phyloP scores from a whole-genome alignment of 2,888 invertebrate genomes.

The Acanthosepion lycidas region DNA sequence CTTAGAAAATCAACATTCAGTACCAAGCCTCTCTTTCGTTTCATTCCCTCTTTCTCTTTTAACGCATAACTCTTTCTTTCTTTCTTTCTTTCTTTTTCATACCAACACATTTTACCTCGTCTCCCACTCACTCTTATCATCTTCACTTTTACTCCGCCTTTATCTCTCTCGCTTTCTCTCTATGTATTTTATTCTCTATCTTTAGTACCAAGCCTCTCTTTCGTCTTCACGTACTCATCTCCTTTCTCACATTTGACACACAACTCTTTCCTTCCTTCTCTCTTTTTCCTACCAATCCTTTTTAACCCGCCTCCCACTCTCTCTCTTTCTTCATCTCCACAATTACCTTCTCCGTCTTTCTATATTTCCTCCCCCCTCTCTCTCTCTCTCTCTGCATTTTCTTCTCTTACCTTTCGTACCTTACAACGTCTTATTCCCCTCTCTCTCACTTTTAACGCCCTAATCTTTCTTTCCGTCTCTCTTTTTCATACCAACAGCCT shows the following conservation, averaged over 20 bases:
- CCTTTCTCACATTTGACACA: not conserved
- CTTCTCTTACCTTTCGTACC: not conserved
- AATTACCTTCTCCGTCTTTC: not conserved
- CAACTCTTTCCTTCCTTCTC: not conserved
- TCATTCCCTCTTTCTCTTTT: too few species aligned
- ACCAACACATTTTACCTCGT: too few species aligned
- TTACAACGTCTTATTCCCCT: not conserved
- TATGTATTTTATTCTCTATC: not conserved
- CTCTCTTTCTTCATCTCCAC: not conserved
- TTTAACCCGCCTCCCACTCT: not conserved
- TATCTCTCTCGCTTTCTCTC: not conserved
- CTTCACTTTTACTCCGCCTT: not conserved
- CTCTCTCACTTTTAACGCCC: not conserved
- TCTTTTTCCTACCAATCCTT: not conserved
- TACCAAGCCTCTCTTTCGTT: too few species aligned
- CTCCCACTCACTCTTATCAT: too few species aligned
- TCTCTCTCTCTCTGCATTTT: not conserved
- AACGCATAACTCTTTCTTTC: too few species aligned
- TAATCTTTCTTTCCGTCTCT: not conserved
- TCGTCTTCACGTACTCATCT: not conserved
- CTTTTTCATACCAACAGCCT: not conserved
- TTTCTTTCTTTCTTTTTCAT: too few species aligned
- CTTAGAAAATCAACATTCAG: too few species aligned
- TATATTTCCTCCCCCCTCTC: not conserved
- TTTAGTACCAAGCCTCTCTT: not conserved